Evolutionary conservation across 2,797 vertebrate species (phyloP).

Genomic region (Leptoclinus maculatus): DNA sequence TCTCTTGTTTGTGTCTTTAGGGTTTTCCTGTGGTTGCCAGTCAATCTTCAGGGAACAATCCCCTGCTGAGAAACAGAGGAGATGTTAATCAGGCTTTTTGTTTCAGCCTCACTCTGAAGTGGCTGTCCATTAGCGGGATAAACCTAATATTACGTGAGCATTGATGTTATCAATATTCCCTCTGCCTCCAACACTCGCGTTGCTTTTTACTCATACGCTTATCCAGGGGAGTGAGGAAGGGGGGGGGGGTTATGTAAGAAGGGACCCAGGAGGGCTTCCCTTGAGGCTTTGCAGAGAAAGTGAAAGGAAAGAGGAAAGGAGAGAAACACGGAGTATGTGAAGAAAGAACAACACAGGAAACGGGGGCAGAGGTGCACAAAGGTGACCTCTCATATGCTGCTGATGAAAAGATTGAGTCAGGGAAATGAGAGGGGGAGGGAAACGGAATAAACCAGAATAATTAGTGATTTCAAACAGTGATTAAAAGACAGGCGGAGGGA

Average conservation of each 20-base stretch:
- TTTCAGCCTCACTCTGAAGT: slow-evolving; percentile 16
- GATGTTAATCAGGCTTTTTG: slow-evolving; percentile 51
- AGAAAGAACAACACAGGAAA: slow-evolving; percentile 28
- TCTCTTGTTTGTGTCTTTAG: slow-evolving; percentile 25
- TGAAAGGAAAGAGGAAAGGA: slow-evolving; percentile 42
- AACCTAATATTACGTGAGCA: slow-evolving; percentile 53
- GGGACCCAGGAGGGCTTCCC: slow-evolving; percentile 66
- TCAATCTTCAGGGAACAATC: slow-evolving; percentile 42
- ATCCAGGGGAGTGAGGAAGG: slow-evolving; percentile 42
- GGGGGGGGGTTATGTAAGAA: slow-evolving; percentile 68
- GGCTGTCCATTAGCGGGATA: slow-evolving; percentile 29
- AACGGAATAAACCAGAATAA: slow-evolving; percentile 52
- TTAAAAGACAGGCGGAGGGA: slow-evolving; percentile 45
- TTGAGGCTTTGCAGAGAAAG: slow-evolving; percentile 61
- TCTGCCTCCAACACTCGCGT: slow-evolving; percentile 40
- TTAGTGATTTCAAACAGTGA: slow-evolving; percentile 62
- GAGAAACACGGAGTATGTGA: slow-evolving; percentile 15
- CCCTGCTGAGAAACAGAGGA: slow-evolving; percentile 28
- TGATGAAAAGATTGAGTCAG: slow-evolving; percentile 60
- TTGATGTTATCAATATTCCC: slow-evolving; percentile 59
- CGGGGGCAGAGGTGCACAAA: slow-evolving; percentile 43
- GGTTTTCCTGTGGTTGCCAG: slow-evolving; percentile 41
- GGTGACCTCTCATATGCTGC: slow-evolving; percentile 59
- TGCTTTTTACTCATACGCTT: slow-evolving; percentile 53
- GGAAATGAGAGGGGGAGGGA: neutral